Conservation (phyloP, 1,140 invertebrate genomes). For the Neodiprion pinetum region DNA sequence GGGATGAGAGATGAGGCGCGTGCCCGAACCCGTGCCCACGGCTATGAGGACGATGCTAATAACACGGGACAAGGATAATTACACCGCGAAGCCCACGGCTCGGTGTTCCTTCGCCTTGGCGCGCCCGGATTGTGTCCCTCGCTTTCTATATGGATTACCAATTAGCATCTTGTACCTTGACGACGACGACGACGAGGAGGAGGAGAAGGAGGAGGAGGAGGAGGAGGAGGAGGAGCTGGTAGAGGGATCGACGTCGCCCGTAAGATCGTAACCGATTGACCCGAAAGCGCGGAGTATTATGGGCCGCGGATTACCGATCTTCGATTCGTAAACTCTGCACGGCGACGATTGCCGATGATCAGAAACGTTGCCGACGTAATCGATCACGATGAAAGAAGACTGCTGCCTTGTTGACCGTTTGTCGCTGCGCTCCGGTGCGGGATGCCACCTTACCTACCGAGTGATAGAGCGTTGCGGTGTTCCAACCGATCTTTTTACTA, state of each 20-base stretch:
- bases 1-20: neutral
- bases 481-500: too few species aligned
- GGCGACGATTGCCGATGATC: too few species aligned
- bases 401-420: neutral
- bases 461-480: neutral
- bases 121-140: neutral
- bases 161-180: neutral
- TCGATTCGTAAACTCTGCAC: too few species aligned
- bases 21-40: neutral
- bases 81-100: neutral
- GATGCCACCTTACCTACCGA: neutral
- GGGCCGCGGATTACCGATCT: too few species aligned
- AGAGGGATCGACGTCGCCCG: too few species aligned
- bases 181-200: neutral
- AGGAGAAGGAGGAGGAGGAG: too few species aligned
- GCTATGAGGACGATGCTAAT: neutral
- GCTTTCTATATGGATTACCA: neutral
- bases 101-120: neutral
- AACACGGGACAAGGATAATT: slow-evolving; percentile 7
- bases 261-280: neutral
- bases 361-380: neutral
- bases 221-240: too few species aligned
- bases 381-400: neutral
- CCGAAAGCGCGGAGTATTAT: too few species aligned
- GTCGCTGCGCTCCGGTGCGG: neutral